Conservation (phyloP, 2,113 vertebrate species). For the Heptranchias perlo region DNA sequence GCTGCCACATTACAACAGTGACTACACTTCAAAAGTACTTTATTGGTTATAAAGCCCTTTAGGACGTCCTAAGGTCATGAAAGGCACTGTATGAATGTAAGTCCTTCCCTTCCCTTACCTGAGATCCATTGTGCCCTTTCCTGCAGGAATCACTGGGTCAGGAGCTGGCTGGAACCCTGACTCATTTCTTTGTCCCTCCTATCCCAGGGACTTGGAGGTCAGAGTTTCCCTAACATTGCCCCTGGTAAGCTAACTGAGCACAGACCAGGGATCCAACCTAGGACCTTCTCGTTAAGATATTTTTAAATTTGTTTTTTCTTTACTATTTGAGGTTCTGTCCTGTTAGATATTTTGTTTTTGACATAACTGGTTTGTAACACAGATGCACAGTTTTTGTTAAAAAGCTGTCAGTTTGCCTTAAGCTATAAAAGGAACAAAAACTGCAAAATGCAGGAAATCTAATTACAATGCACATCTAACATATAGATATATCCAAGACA, state of each 20-base stretch:
- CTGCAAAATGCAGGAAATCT: background rate
- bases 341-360: background rate
- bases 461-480: background rate
- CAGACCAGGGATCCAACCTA: background rate
- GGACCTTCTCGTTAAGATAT: background rate
- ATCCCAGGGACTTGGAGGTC: background rate
- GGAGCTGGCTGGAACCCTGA: background rate
- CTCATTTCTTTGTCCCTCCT: background rate
- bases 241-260: background rate
- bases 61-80: background rate
- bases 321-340: background rate
- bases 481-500: background rate
- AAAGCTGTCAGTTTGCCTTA: background rate
- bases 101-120: background rate
- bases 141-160: background rate
- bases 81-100: background rate
- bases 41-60: background rate
- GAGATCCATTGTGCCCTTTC: background rate
- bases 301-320: background rate
- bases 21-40: background rate
- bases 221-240: background rate
- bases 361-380: background rate
- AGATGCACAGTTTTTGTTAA: background rate
- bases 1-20: background rate
- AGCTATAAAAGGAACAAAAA: slow-evolving; percentile 7